These are phyloP conservation scores for Volucella inflata DNA, from an alignment of 2,888 invertebrate genomes.

Conservation along the genomic window DNA sequence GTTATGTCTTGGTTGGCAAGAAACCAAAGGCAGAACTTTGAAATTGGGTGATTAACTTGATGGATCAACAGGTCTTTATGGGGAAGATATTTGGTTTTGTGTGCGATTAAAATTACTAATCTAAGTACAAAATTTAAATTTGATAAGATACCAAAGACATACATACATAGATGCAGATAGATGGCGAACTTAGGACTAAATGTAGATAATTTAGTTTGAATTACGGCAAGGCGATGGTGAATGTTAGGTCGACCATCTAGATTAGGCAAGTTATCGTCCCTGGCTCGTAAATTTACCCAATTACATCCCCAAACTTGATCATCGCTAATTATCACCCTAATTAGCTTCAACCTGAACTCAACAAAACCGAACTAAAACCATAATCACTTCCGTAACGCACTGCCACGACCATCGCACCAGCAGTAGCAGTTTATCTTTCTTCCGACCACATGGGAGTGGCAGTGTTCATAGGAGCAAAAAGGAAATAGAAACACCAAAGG, in stretches of 20 bases:
- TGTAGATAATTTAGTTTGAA: too few relatives aligned
- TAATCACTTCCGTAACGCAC: constrained; percentile 69
- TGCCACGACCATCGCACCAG: background rate
- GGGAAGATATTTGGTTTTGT: too few relatives aligned
- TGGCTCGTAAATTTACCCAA: constrained; percentile 64
- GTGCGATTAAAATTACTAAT: too few relatives aligned
- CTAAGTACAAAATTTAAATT: background rate
- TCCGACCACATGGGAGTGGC: constrained; percentile 24
- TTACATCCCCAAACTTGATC: constrained; percentile 66
- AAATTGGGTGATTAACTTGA: constrained; percentile 61
- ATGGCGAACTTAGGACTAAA: too few relatives aligned
- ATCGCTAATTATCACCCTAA: constrained; percentile 70
- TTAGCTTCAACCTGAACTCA: constrained; percentile 31
- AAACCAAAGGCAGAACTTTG: constrained; percentile 19
- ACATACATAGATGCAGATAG: background rate
- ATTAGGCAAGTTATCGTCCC: constrained; percentile 42
- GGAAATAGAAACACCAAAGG: constrained; percentile 51
- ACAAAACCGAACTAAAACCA: constrained; percentile 47
- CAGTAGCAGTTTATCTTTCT: constrained; percentile 51
- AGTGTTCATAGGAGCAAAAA: constrained; percentile 43
- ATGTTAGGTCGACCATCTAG: background rate
- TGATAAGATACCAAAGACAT: constrained; percentile 10
- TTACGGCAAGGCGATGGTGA: too few relatives aligned
- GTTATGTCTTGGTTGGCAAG: constrained; percentile 6
- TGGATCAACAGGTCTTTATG: constrained; percentile 30